A percentile compares a stretch with the other conserved stretches of the same genome.
phyloP scores from a whole-genome alignment of 2,888 invertebrate genomes.

The Tiliacea aurago region DNA sequence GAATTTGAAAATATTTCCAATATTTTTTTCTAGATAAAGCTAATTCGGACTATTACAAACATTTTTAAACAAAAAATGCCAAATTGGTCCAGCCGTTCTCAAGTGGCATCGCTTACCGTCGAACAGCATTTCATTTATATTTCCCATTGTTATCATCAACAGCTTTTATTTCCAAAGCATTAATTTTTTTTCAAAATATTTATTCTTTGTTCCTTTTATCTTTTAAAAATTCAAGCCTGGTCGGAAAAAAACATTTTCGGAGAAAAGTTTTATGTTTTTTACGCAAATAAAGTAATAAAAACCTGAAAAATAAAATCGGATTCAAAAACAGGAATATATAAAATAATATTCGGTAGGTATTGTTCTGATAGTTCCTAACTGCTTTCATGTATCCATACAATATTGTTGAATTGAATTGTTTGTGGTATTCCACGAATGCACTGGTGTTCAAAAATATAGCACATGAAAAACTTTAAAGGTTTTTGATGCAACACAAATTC shows the following conservation, averaged over 20 bases:
- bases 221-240: neutral
- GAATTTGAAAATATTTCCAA: neutral
- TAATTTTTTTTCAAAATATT: neutral
- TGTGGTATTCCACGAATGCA: conserved; percentile 15
- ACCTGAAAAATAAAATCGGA: neutral
- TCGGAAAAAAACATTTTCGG: neutral
- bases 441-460: conserved; percentile 22
- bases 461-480: conserved; percentile 11
- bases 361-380: conserved; percentile 41
- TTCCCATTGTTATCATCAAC: too few species aligned
- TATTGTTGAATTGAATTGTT: conserved; percentile 17
- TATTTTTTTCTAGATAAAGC: neutral
- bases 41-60: too few species aligned
- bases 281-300: neutral
- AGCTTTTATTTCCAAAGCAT: neutral
- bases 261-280: neutral
- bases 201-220: neutral
- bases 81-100: neutral
- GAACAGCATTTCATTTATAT: neutral
- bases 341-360: conserved; percentile 27
- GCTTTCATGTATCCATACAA: conserved; percentile 40
- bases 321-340: conserved; percentile 17
- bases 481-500: neutral
- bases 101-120: neutral
- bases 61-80: neutral